Evolutionary conservation across 2,797 vertebrate species (phyloP).

Genomic region (Liasis olivaceus): DNA sequence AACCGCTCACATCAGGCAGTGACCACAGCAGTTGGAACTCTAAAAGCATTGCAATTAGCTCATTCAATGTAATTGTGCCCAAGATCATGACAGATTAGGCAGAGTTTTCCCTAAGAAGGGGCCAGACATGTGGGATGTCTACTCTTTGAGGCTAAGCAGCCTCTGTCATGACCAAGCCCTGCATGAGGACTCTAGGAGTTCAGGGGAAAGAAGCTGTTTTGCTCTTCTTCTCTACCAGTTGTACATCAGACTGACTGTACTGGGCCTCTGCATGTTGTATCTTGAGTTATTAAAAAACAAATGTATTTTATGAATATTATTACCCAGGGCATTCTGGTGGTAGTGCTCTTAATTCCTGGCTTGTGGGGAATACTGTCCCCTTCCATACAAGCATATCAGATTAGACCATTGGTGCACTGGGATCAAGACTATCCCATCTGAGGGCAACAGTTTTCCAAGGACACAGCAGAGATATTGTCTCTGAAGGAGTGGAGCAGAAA

Average conservation of each 20-base stretch:
- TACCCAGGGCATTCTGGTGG: not conserved
- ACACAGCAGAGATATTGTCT: too few species aligned
- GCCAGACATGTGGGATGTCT: not conserved
- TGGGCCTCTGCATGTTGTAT: not conserved
- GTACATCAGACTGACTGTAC: too few species aligned
- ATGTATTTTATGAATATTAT: not conserved
- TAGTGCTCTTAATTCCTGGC: not conserved
- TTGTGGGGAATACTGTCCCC: not conserved
- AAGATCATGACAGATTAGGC: not conserved
- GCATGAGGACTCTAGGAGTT: not conserved
- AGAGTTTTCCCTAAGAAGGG: not conserved
- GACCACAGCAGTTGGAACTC: not conserved
- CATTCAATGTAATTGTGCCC: not conserved
- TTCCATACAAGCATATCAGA: not conserved
- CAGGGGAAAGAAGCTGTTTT: not conserved
- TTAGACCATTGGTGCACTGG: not conserved
- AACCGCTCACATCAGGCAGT: not conserved
- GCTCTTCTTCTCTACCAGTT: not conserved
- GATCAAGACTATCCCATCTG: not conserved
- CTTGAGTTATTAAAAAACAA: not conserved
- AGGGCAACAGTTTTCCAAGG: not conserved
- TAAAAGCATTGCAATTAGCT: conserved; percentile 18
- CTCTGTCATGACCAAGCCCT: not conserved
- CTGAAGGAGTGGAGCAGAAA: not conserved
- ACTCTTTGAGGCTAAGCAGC: not conserved